Conservation (phyloP, 2,797 vertebrate species). For the Manis pentadactyla region DNA sequence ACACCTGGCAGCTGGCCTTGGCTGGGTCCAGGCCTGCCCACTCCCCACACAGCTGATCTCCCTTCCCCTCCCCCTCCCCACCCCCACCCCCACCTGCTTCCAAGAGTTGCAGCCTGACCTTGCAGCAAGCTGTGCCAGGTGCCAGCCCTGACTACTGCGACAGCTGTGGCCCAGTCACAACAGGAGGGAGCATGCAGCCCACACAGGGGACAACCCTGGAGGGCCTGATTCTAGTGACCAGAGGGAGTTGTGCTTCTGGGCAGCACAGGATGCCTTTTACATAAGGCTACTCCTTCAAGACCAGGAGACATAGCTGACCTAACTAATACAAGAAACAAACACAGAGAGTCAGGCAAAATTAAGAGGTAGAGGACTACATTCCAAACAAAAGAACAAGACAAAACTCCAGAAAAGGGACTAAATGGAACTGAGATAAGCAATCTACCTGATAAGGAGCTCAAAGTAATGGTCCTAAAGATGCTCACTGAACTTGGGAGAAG, state of each 20-base stretch:
- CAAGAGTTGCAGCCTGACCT: accelerated
- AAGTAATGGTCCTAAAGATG: background rate
- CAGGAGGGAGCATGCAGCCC: background rate
- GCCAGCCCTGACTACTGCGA: background rate
- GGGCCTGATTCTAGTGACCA: background rate
- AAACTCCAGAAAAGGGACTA: background rate
- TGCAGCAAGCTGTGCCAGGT: background rate
- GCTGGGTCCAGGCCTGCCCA: too few species aligned
- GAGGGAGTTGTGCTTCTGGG: background rate
- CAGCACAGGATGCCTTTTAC: background rate
- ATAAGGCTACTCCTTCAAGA: background rate
- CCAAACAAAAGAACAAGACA: background rate
- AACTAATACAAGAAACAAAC: background rate
- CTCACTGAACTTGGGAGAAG: background rate
- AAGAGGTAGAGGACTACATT: background rate
- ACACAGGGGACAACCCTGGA: background rate
- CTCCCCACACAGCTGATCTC: too few species aligned
- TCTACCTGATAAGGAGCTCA: background rate
- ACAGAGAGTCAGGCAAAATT: background rate
- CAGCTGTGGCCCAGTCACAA: background rate
- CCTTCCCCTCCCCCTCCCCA: too few species aligned
- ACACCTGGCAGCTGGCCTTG: too few species aligned
- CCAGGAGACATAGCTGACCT: background rate
- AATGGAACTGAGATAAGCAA: background rate
- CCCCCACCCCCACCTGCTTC: background rate